Percentiles rank a stretch among this genome's conserved stretches.
phyloP scores from a whole-genome alignment of 2,113 vertebrate species.

The Clarias magur region DNA sequence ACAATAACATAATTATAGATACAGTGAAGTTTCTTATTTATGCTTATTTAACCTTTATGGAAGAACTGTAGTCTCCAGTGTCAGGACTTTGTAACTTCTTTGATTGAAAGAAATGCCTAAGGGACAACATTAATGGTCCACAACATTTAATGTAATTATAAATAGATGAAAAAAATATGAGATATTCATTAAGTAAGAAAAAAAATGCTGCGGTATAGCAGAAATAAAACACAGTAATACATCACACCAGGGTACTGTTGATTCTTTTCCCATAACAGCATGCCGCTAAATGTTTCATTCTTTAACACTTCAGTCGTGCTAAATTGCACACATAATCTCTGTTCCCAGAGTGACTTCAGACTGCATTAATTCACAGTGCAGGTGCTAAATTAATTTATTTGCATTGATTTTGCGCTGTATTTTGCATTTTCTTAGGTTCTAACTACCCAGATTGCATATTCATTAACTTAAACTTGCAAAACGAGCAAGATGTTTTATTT shows the following conservation, averaged over 20 bases:
- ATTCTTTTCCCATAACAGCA: background rate
- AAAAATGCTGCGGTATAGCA: background rate
- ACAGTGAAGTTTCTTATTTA: background rate
- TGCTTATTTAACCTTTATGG: background rate
- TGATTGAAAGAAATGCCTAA: no score
- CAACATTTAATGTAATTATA: no score
- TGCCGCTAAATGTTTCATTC: background rate
- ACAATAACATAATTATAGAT: background rate
- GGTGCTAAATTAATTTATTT: background rate
- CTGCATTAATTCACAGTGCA: constrained; percentile 1
- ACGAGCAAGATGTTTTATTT: background rate
- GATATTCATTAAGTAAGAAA: background rate
- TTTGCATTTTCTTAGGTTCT: background rate
- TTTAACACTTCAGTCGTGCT: background rate
- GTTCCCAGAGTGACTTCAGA: background rate
- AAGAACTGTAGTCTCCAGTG: background rate
- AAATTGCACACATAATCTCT: background rate
- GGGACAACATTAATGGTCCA: no score
- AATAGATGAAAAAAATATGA: background rate
- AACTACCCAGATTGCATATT: background rate
- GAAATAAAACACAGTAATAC: background rate
- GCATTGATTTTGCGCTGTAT: background rate
- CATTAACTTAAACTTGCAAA: constrained; percentile 7
- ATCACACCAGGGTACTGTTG: background rate
- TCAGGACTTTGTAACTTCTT: background rate